These are phyloP conservation scores for Zaprionus taronus DNA, from an alignment of 1,140 invertebrate genomes.

Conservation along the genomic window DNA sequence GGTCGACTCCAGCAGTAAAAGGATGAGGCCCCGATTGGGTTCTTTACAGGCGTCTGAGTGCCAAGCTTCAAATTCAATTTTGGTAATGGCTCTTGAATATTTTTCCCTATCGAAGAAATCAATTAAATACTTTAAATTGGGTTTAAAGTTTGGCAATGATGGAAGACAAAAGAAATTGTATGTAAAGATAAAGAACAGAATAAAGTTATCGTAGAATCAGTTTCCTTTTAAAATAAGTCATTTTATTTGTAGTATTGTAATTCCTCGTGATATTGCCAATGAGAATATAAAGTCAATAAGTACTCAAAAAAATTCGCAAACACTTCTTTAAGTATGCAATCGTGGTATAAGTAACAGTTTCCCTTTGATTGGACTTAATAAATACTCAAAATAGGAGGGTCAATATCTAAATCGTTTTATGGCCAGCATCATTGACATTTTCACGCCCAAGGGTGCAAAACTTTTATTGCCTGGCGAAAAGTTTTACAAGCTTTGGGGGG, in stretches of 20 bases:
- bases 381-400: slow-evolving; percentile 20
- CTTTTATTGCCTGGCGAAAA: slow-evolving; percentile 45
- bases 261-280: too few species aligned
- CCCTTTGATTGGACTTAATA: slow-evolving; percentile 15
- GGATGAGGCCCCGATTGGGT: slow-evolving; percentile 28
- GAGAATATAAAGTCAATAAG: background rate
- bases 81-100: slow-evolving; percentile 51
- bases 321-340: background rate
- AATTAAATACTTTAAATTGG: slow-evolving; percentile 67
- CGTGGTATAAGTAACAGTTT: background rate
- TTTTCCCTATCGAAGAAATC: slow-evolving; percentile 56
- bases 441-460: slow-evolving; percentile 45
- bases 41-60: background rate
- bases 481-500: slow-evolving; percentile 16
- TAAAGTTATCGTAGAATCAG: too few species aligned
- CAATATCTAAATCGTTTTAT: slow-evolving; percentile 69
- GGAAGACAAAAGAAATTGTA: background rate
- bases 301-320: background rate
- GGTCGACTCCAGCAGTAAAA: slow-evolving; percentile 1
- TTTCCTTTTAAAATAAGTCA: too few species aligned
- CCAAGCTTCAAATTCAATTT: slow-evolving; percentile 54
- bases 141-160: background rate
- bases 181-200: background rate
- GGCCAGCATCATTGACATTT: slow-evolving; percentile 56
- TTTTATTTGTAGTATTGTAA: too few species aligned